Evolutionary conservation across 2,113 vertebrate genomes (phyloP), one percentile per base, ranked within the genome.

Genomic region (Varanus komodoensis): DNA sequence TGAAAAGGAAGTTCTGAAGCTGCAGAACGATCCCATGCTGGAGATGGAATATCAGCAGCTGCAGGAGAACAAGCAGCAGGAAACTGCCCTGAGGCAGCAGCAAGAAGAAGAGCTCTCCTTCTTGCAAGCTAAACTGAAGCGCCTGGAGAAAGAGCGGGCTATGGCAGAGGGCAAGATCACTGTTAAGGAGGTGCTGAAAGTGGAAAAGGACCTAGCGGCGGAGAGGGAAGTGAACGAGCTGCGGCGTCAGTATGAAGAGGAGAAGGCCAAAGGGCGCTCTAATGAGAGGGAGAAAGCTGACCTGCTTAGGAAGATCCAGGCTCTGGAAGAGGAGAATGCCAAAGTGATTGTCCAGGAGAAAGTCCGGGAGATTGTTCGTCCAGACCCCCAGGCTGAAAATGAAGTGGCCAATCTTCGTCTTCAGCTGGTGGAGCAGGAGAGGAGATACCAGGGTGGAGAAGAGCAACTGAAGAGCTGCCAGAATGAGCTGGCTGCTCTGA

Each of bases 141-240:
- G 98, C 27, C 96, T 99, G 64, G 99, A 99, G 96, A 99, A 98
- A 87, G 99, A 99, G 85, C 97, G 99, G 83, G 96, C 98, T 87
- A 99, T 99, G 17, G 99, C 98, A 0, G 99, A 99, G 94, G 98
- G 99, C 92, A 99, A 98, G 92, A 98, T 99, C 93, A 98, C 98
- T 0, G 98, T 99, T 93, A 99, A 98, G 92, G 99, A 99, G 94
- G 99, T 99, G 50, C 94, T 99, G 91, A 99, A 98, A 94, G 98
- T 99, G 12, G 99, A 99, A 95, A 99, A 99, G 88, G 99, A 99
- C 61, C 9, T 97, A 1, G 96, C 91, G 1, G 95, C 97, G 0
- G 99, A 99, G 95, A 98, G 98, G 79, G 98, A 99, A 90, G 98
- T 99, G 21, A 97, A 97, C 0, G 98, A 98, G 86, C 97, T 99